phyloP scores from a whole-genome alignment of 2,113 vertebrate species.

The Okapia johnstoni region DNA sequence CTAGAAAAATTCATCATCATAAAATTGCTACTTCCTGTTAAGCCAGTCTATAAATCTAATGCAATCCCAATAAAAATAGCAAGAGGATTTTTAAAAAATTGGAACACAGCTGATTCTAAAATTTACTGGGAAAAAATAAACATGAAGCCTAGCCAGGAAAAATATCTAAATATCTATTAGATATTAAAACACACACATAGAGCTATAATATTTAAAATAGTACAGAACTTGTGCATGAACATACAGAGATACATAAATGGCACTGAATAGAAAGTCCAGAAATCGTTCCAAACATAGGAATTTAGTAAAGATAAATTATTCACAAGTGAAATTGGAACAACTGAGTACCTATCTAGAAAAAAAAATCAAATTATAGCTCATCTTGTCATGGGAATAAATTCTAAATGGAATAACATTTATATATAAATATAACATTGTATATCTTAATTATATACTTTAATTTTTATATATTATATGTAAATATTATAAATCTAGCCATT shows the following conservation, averaged over 20 bases:
- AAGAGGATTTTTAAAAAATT: background rate
- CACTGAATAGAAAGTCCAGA: background rate
- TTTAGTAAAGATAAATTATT: background rate
- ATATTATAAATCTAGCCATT: background rate
- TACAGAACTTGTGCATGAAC: background rate
- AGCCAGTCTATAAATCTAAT: background rate
- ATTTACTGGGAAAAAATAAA: background rate
- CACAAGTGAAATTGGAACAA: background rate
- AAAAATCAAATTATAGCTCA: background rate
- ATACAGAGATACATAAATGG: background rate
- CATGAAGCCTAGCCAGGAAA: background rate
- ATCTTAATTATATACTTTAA: background rate
- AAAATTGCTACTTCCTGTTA: slow-evolving; percentile 5
- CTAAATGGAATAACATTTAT: background rate
- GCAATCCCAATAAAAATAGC: background rate
- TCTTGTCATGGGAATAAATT: background rate
- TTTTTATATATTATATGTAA: background rate
- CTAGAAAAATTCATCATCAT: background rate
- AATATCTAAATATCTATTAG: background rate
- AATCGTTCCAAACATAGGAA: background rate
- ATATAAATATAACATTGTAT: background rate
- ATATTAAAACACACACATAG: background rate
- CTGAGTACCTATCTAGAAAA: background rate
- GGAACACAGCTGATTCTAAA: background rate
- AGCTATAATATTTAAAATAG: background rate